Conservation (phyloP, 2,113 vertebrate species). For the Bostrychus sinensis region DNA sequence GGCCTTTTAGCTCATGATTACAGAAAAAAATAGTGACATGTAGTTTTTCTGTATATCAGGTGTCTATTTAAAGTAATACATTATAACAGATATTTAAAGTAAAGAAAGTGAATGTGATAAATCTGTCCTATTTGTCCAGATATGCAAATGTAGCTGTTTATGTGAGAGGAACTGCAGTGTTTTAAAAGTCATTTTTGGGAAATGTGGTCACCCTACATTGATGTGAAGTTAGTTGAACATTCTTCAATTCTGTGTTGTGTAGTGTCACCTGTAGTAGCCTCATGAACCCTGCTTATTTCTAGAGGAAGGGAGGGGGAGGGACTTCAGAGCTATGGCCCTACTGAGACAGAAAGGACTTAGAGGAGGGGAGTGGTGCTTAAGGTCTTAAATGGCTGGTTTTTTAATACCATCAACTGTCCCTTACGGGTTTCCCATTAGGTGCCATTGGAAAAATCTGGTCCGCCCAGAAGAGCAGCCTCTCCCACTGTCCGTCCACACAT, state of each 20-base stretch:
- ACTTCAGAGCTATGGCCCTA: slow-evolving; percentile 9
- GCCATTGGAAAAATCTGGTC: slow-evolving; percentile 91
- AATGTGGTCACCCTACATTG: slow-evolving; percentile 40
- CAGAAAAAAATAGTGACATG: slow-evolving; percentile 73
- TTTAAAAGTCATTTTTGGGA: slow-evolving; percentile 45
- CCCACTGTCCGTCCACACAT: slow-evolving; percentile 86
- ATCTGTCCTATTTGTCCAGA: slow-evolving; percentile 59
- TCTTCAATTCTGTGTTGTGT: slow-evolving; percentile 50
- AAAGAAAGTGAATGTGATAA: slow-evolving; percentile 66
- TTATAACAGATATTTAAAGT: slow-evolving; percentile 47
- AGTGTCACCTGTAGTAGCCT: slow-evolving; percentile 48
- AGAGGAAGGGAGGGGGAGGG: slow-evolving; percentile 10
- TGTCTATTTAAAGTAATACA: slow-evolving; percentile 68
- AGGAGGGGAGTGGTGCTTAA: slow-evolving; percentile 64
- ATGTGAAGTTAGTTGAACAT: slow-evolving; percentile 45
- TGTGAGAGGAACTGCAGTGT: slow-evolving; percentile 54
- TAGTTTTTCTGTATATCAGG: slow-evolving; percentile 74
- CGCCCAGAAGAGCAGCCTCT: slow-evolving; percentile 88
- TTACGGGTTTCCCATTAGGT: slow-evolving; percentile 90
- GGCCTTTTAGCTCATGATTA: slow-evolving; percentile 83
- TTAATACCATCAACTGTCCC: slow-evolving; percentile 83
- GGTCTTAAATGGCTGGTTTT: slow-evolving; percentile 67
- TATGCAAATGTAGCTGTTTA: slow-evolving; percentile 62
- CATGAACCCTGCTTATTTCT: slow-evolving; percentile 35
- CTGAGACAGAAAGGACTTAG: slow-evolving; percentile 5